Evolutionary conservation across 2,797 vertebrate species (phyloP), one percentile per base, ranked within the genome.

Genomic region (Pseudochaenichthys georgianus): DNA sequence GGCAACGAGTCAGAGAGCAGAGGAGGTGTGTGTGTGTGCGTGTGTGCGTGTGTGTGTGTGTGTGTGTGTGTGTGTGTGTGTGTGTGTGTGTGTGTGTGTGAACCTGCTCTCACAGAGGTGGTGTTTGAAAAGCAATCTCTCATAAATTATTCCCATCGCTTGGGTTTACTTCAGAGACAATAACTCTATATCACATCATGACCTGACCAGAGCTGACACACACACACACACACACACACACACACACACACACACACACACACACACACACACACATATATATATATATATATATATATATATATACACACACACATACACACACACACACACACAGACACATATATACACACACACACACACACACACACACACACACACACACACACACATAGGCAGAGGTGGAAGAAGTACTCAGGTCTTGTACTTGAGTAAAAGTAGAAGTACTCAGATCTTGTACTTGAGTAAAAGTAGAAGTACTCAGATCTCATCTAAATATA

Each of bases 121-220:
- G 51, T 65, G 50, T 83, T 88, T 70, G 70, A 78, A 84, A 81
- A 81, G 59, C 76, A 86, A 76, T 90, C 61, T 77, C 72, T 82
- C 60, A 70, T 50, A 51, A 76, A 87, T 85, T 63, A 80, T 77
- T 88, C 50, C 54, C 45, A 2, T 80, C 59, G 68, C 61, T 77
- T 87, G 43, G 82, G 81, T 90, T 86, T 85, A 70, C 77, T 76
- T 86, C 75, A 60, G 57, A 80, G 60, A 90, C 64, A 87, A 80
- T 84, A 87, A 70, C 72, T 84, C 75, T 69, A 53, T 79, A 88
- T 86, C 88, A 73, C 28, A 28, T 28, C 58, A 74, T 80, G 75
- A 78, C 81, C 72, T 64, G 64, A 75, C 51, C 64, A 63, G 62
- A 64, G 73, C 85, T 34, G 19, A 66, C 43, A 64, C 76, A 57